phyloP scores from a whole-genome alignment of 2,113 vertebrate genomes.

The Pitta sordida region DNA sequence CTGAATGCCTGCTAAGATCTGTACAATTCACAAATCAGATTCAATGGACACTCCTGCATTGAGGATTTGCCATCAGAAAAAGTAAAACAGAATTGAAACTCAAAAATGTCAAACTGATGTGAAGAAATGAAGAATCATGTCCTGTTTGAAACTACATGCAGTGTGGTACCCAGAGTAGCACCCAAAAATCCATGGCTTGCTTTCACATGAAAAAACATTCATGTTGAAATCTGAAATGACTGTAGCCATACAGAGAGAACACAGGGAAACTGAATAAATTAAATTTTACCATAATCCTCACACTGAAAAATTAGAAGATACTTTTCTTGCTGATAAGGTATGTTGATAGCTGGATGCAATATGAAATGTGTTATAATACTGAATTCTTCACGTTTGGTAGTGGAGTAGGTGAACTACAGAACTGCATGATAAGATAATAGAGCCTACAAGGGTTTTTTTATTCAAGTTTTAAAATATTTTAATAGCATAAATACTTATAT shows the following conservation, averaged over 20 bases:
- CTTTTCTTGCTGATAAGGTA: not conserved
- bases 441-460: not conserved
- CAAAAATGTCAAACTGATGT: not conserved
- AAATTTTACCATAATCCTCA: not conserved
- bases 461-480: not conserved
- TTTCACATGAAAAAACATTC: not conserved
- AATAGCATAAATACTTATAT: not conserved
- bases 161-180: not conserved
- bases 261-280: not conserved
- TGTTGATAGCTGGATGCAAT: not conserved
- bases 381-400: not conserved
- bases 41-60: not conserved
- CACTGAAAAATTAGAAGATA: not conserved
- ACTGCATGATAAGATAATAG: not conserved
- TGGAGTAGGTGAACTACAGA: not conserved
- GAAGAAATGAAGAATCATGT: not conserved
- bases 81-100: not conserved
- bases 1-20: not conserved
- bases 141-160: not conserved
- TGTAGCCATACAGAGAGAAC: not conserved
- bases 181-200: not conserved
- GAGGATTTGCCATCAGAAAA: not conserved
- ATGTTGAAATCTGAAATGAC: not conserved
- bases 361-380: not conserved
- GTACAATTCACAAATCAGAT: not conserved